phyloP scores from a whole-genome alignment of 2,113 vertebrate genomes.

The Ageneiosus marmoratus region DNA sequence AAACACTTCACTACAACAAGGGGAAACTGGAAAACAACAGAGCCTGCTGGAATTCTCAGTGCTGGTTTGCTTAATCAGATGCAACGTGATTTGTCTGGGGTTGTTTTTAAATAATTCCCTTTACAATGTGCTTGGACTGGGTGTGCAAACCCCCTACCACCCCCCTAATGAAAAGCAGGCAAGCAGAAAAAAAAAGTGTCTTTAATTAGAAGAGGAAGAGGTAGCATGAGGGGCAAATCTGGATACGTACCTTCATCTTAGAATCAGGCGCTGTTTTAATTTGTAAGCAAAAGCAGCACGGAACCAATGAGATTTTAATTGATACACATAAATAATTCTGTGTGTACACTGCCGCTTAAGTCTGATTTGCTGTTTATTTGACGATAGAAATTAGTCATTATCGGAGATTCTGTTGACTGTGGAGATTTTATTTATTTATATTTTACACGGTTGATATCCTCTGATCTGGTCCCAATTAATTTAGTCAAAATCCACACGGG shows the following conservation, averaged over 20 bases:
- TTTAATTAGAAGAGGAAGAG: conserved; percentile 71
- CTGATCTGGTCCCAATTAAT: conserved; percentile 75
- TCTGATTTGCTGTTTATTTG: conserved; percentile 81
- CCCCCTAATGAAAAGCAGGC: conserved; percentile 48
- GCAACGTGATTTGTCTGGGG: conserved; percentile 68
- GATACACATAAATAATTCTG: conserved; percentile 93
- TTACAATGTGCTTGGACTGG: conserved; percentile 63
- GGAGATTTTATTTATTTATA: conserved; percentile 78
- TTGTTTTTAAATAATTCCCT: conserved; percentile 71
- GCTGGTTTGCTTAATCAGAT: conserved; percentile 70
- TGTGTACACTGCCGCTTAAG: conserved; percentile 83
- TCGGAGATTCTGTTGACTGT: conserved; percentile 76
- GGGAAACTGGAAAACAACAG: conserved; percentile 58
- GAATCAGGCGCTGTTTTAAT: conserved; percentile 74
- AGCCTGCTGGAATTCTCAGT: conserved; percentile 62
- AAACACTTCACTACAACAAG: conserved; percentile 50
- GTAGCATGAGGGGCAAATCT: conserved; percentile 62
- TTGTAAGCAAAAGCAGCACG: conserved; percentile 88
- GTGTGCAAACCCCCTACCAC: conserved; percentile 42
- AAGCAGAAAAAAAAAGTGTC: conserved; percentile 52
- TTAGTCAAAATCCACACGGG: conserved; percentile 73
- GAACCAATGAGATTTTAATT: conserved; percentile 89
- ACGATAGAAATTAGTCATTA: conserved; percentile 81
- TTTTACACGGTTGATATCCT: conserved; percentile 67
- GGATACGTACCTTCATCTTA: conserved; percentile 75